Percentiles rank a stretch among this genome's conserved stretches.
Evolutionary conservation across 2,113 vertebrate genomes (phyloP).

Genomic region (Oryzias melastigma): DNA sequence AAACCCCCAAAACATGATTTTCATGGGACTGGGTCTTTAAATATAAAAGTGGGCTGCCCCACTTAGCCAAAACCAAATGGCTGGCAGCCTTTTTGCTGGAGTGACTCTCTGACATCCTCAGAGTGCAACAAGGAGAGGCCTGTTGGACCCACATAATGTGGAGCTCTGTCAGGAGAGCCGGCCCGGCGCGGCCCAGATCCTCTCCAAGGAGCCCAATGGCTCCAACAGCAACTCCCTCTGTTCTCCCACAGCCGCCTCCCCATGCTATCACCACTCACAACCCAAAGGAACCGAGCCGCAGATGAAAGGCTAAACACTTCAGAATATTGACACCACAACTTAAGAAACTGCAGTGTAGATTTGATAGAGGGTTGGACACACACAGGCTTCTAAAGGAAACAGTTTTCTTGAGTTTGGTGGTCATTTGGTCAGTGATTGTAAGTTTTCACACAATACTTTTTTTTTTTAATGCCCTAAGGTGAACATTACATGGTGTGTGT

Average conservation of each 20-base stretch:
- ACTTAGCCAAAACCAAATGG: conserved; percentile 22
- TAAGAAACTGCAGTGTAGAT: conserved; percentile 29
- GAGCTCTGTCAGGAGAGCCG: conserved; percentile 64
- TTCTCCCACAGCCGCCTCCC: conserved; percentile 54
- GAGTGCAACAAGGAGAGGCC: conserved; percentile 63
- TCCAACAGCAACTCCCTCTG: conserved; percentile 66
- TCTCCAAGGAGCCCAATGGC: conserved; percentile 47
- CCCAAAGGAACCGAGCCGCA: conserved; percentile 35
- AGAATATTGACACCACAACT: conserved; percentile 49
- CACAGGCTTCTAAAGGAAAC: conserved; percentile 12
- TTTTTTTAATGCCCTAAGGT: no score
- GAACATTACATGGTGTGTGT: no score
- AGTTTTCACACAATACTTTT: no score
- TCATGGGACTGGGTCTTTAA: not conserved
- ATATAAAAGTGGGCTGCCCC: conserved; percentile 15
- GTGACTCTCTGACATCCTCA: conserved; percentile 41
- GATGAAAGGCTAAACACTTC: conserved; percentile 50
- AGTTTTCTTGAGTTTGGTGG: conserved; percentile 10
- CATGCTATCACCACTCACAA: conserved; percentile 43
- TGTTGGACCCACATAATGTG: conserved; percentile 69
- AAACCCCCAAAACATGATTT: no score
- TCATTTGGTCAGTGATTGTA: conserved; percentile 1
- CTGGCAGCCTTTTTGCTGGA: conserved; percentile 28
- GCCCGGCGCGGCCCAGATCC: conserved; percentile 40
- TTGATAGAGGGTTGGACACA: conserved; percentile 22